These are phyloP conservation scores for Todus mexicanus DNA, from an alignment of 2,797 vertebrate species.

Conservation along the genomic window DNA sequence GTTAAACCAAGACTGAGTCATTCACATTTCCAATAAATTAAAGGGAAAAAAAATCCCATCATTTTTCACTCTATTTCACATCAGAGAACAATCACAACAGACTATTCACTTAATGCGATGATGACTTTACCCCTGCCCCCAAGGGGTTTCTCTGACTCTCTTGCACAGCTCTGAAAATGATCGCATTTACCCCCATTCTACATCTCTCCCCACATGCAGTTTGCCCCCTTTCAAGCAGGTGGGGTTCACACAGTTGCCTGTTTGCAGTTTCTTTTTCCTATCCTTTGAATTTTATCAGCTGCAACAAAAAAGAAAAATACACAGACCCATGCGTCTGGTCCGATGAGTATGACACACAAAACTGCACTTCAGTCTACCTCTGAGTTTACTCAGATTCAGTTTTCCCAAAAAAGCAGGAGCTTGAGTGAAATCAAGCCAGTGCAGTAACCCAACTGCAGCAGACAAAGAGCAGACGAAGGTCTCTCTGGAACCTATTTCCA, in stretches of 20 bases:
- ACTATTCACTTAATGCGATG: constrained; percentile 24
- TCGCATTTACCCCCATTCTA: constrained; percentile 14
- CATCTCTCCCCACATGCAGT: not conserved
- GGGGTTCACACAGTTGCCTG: not conserved
- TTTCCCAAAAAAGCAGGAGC: not conserved
- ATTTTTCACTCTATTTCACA: constrained; percentile 55
- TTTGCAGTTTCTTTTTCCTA: not conserved
- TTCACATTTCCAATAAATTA: constrained; percentile 48
- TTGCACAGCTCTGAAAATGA: constrained; percentile 33
- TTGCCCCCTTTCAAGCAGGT: not conserved
- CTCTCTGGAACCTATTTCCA: not conserved
- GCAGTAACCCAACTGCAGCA: not conserved
- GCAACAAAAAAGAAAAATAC: not conserved
- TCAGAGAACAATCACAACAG: constrained; percentile 58
- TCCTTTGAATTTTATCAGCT: constrained; percentile 22
- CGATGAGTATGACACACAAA: not conserved
- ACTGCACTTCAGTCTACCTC: not conserved
- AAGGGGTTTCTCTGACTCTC: constrained; percentile 23
- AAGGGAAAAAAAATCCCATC: not conserved
- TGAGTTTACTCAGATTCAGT: not conserved
- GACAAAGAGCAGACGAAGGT: not conserved
- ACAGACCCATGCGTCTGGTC: not conserved
- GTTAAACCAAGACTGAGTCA: constrained; percentile 5
- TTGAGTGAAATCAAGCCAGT: not conserved
- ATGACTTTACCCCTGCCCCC: constrained; percentile 40